These are phyloP conservation scores for Fabriciana adippe DNA, from an alignment of 2,888 invertebrate genomes.

Conservation along the genomic window DNA sequence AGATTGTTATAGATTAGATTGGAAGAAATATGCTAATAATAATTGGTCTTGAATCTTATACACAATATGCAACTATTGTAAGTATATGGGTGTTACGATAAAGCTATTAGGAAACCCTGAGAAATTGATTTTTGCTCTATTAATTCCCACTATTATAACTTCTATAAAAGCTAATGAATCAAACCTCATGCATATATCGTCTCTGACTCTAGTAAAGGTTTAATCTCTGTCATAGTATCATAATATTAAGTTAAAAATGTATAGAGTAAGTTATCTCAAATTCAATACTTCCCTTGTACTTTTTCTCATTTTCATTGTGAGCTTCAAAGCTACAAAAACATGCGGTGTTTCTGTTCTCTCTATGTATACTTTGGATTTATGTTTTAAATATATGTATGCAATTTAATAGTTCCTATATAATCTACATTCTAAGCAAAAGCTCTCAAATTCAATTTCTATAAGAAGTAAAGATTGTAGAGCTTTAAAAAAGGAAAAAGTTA, in stretches of 20 bases:
- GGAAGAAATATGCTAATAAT: slow-evolving; percentile 6
- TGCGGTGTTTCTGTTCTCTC: too few relatives aligned
- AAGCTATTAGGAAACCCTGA: slow-evolving; percentile 67
- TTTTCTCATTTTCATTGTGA: not conserved
- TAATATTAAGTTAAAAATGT: slow-evolving; percentile 37
- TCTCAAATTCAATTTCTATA: too few relatives aligned
- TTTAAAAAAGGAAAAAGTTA: too few relatives aligned
- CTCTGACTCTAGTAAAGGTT: slow-evolving; percentile 46
- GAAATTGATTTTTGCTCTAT: slow-evolving; percentile 79
- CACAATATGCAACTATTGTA: slow-evolving; percentile 28
- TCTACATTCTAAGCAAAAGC: too few relatives aligned
- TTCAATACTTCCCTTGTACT: not conserved
- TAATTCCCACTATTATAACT: slow-evolving; percentile 78
- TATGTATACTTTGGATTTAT: too few relatives aligned
- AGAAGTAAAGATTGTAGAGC: too few relatives aligned
- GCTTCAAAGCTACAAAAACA: not conserved
- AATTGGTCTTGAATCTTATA: not conserved
- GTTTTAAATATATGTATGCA: too few relatives aligned
- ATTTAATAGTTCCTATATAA: too few relatives aligned
- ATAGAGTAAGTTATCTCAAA: slow-evolving; percentile 40
- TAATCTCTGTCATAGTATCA: slow-evolving; percentile 37
- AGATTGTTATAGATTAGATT: not conserved
- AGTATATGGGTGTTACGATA: slow-evolving; percentile 59
- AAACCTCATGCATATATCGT: slow-evolving; percentile 54
- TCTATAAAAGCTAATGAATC: slow-evolving; percentile 74